Evolutionary conservation across 2,113 vertebrate species (phyloP), one percentile per base, ranked within the genome.

Genomic region (Pungitius pungitius): DNA sequence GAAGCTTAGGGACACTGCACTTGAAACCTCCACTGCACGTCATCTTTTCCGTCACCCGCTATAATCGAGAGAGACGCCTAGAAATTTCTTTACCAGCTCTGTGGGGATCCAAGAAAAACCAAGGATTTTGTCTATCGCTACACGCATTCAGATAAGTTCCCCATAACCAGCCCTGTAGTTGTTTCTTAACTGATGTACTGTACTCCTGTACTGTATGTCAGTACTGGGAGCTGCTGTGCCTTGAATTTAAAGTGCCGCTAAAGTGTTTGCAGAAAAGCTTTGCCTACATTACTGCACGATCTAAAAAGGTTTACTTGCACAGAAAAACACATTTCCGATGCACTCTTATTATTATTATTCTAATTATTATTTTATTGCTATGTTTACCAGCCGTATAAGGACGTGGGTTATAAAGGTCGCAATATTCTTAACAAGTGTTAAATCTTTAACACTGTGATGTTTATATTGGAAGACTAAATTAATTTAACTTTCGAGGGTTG

Each of bases 391-490:
- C 58, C 37, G 49, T 14, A 15, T 77, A n/a, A 72, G 75, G 30
- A 24, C 55, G 9, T n/a, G 0, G n/a, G 22, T 35, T 0, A 27
- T 75, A 14, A 37, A 52, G 14, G 30, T 56, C 3, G 27, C 69
- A 20, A 0, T 54, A 65, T 24, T 27, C 3, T 57, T 24, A 54
- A 4, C 57, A 59, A 58, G 33, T 77, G 57, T 39, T 39, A 39
- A 75, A 27, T 75, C 78, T 65, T 68, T 68, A 77, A 58, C 40
- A n/a, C 26, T 2, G 1, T 57, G 43, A 47, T 73, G 72, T 76
- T 52, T 79, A 56, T 72, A 76, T 78, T 82, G 56, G 24, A 78
- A 62, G 20, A 20, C 11, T 78, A 57, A 45, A 82, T 70, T 85
- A 82, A 91, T 83, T 69, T 10, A 49, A 77, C 26, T 55, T 30